Conservation (phyloP, 2,113 vertebrate genomes). For the Coreoperca whiteheadi region DNA sequence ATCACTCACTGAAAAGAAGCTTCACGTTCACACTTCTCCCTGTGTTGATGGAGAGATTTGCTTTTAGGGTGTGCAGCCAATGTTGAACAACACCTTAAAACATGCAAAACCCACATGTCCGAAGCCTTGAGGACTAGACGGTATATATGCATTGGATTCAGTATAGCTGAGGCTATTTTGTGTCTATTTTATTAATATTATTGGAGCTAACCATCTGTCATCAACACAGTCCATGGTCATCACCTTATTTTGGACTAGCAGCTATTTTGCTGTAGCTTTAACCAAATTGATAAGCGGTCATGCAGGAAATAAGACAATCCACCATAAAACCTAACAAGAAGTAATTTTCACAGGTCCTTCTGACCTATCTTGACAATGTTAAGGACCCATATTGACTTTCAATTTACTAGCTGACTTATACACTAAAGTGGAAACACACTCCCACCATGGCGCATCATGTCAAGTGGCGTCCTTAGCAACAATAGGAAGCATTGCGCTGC, state of each 20-base stretch:
- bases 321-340: constrained; percentile 30
- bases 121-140: neutral
- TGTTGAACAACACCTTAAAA: constrained; percentile 49
- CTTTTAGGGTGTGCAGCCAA: constrained; percentile 45
- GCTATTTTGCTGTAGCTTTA: constrained; percentile 26
- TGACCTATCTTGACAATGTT: neutral
- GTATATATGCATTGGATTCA: constrained; percentile 13
- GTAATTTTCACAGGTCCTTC: constrained; percentile 22
- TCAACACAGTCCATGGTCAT: too few relatives aligned
- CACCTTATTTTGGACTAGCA: constrained; percentile 17
- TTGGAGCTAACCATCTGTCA: constrained; percentile 6
- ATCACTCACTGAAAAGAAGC: constrained; percentile 64
- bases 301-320: constrained; percentile 7
- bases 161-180: neutral
- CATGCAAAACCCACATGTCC: constrained; percentile 31
- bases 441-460: too few relatives aligned
- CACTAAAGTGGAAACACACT: too few relatives aligned
- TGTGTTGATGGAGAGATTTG: constrained; percentile 58
- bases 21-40: constrained; percentile 41
- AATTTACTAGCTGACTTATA: constrained; percentile 9
- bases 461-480: too few relatives aligned
- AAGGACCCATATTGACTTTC: neutral
- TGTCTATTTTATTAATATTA: constrained; percentile 8
- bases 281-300: too few relatives aligned
- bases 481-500: too few relatives aligned